A percentile compares a stretch with the other conserved stretches of the same genome.
These are phyloP conservation scores for Hermetia illucens DNA, from an alignment of 1,140 invertebrate genomes.

Conservation along the genomic window DNA sequence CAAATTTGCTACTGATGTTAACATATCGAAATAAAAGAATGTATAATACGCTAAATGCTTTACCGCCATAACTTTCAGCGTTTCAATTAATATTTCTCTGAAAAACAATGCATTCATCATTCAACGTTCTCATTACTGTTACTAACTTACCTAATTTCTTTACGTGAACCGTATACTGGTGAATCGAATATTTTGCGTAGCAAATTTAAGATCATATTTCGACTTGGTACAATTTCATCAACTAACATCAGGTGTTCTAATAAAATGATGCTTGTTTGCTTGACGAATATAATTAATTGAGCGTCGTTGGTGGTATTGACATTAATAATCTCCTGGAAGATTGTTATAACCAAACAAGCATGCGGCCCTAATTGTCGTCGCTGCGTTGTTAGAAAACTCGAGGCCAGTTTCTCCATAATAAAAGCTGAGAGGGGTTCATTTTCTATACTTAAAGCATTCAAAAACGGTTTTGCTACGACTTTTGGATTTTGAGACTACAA, in stretches of 20 bases:
- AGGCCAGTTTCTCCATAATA: constrained; percentile 18
- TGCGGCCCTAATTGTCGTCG: constrained; percentile 18
- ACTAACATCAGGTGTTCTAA: constrained; percentile 29
- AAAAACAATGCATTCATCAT: constrained; percentile 1
- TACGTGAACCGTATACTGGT: constrained; percentile 8
- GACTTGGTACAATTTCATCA: constrained; percentile 23
- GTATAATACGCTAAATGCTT: constrained; percentile 27
- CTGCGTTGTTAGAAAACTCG: constrained; percentile 19
- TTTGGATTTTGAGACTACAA: constrained; percentile 11
- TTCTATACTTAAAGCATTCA: constrained; percentile 16
- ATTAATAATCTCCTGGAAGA: constrained; percentile 18
- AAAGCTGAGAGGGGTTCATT: constrained; percentile 11
- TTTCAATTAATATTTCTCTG: constrained; percentile 7
- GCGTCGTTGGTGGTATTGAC: neutral
- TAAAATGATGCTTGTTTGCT: constrained; percentile 11
- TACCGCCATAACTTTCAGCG: constrained; percentile 17
- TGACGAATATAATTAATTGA: constrained; percentile 11
- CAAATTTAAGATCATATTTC: constrained; percentile 13
- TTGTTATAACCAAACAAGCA: constrained; percentile 14
- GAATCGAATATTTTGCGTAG: constrained; percentile 11
- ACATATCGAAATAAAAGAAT: constrained; percentile 25
- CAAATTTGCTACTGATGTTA: constrained; percentile 19
- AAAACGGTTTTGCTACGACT: constrained; percentile 17
- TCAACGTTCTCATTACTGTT: neutral
- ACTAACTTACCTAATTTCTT: constrained; percentile 1